Percentiles rank a stretch among this genome's conserved stretches.
phyloP scores from a whole-genome alignment of 2,888 invertebrate genomes.

The Emmelina monodactyla region DNA sequence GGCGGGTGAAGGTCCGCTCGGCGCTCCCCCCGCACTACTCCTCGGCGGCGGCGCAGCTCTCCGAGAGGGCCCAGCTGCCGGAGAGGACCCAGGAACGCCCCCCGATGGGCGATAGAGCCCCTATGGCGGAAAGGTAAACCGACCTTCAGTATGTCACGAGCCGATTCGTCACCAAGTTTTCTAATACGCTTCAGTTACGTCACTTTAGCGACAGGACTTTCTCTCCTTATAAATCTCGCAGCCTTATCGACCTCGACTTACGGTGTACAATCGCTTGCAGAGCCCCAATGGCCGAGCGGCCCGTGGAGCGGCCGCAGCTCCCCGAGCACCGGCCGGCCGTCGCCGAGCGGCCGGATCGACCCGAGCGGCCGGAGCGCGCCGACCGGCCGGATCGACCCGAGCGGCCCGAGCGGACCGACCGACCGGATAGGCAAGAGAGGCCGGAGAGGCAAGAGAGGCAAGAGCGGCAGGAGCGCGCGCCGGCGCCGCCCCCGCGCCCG shows the following conservation, averaged over 20 bases:
- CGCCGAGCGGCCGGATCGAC: constrained; percentile 28
- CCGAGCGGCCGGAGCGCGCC: constrained; percentile 25
- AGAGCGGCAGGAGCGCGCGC: constrained; percentile 19
- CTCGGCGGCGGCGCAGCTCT: constrained; percentile 29
- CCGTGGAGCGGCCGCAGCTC: constrained; percentile 7
- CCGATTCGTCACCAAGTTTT: too few species aligned
- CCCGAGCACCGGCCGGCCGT: constrained; percentile 27
- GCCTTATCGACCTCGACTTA: too few species aligned
- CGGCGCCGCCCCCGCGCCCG: constrained; percentile 20
- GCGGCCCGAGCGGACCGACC: constrained; percentile 27
- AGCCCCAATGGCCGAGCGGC: constrained; percentile 5
- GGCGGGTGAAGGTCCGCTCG: constrained; percentile 80
- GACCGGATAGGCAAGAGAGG: constrained; percentile 31
- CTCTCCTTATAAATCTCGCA: too few species aligned
- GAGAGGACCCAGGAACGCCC: constrained; percentile 22
- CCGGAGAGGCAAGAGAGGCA: constrained; percentile 26
- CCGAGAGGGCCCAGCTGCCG: constrained; percentile 26
- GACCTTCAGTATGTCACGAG: too few species aligned
- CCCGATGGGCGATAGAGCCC: background rate
- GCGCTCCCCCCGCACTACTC: constrained; percentile 45
- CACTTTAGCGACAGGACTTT: too few species aligned
- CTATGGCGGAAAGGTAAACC: background rate
- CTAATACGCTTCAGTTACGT: too few species aligned
- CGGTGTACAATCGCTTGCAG: too few species aligned
- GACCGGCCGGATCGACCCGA: constrained; percentile 30